Evolutionary conservation across 30 jellyfish, hydroid and myxozoan species (phyloP).

Genomic region (Nemopilema nomurai): DNA sequence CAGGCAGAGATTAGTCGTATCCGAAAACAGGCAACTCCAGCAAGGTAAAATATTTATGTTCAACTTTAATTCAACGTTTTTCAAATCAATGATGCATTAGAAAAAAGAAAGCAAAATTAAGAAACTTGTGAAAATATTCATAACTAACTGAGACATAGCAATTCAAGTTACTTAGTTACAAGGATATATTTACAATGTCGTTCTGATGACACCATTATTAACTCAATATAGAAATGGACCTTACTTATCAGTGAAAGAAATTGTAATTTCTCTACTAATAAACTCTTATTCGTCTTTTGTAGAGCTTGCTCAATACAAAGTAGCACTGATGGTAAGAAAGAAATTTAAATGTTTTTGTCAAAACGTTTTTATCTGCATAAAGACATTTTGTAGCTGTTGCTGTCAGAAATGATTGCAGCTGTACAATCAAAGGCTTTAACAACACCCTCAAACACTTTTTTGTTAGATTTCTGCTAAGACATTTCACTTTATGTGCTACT

Average conservation of each 20-base stretch:
- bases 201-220: not conserved
- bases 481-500: no score
- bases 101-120: not conserved
- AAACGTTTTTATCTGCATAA: not conserved
- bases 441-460: no score
- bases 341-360: not conserved
- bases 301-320: not conserved
- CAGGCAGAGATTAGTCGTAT: not conserved
- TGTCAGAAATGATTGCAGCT: not conserved
- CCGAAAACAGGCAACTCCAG: not conserved
- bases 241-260: not conserved
- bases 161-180: no score
- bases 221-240: not conserved
- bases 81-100: not conserved
- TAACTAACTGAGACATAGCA: no score
- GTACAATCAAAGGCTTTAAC: not conserved
- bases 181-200: no score
- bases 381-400: not conserved
- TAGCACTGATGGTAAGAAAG: not conserved
- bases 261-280: no score
- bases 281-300: not conserved
- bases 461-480: no score
- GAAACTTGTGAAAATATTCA: not conserved
- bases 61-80: not conserved
- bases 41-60: not conserved